Percentiles rank a stretch among this genome's conserved stretches.
These are phyloP conservation scores for Zosterops hypoxanthus DNA, from an alignment of 2,113 vertebrate species.

Conservation along the genomic window DNA sequence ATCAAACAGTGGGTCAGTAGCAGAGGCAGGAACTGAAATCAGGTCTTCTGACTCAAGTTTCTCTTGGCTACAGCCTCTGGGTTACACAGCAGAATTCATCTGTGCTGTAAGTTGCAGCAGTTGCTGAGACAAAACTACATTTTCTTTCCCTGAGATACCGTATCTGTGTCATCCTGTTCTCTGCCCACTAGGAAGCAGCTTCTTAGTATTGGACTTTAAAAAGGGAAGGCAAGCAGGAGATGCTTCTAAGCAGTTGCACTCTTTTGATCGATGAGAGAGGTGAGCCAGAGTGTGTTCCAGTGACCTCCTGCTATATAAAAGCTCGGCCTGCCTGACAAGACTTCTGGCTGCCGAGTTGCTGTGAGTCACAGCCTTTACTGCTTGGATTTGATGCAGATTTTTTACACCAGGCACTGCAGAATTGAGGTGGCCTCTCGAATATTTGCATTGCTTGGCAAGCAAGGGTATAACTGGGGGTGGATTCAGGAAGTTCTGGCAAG, in stretches of 20 bases:
- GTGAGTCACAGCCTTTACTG: slow-evolving; percentile 57
- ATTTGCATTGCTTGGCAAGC: slow-evolving; percentile 67
- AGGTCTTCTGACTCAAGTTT: slow-evolving; percentile 55
- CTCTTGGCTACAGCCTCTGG: not conserved
- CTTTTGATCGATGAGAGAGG: slow-evolving; percentile 55
- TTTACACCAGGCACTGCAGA: slow-evolving; percentile 50
- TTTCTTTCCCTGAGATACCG: not conserved
- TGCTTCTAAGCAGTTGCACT: slow-evolving; percentile 15
- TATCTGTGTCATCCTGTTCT: slow-evolving; percentile 45
- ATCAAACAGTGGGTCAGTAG: slow-evolving; percentile 39
- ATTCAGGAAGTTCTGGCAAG: slow-evolving; percentile 61
- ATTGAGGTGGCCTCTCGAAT: slow-evolving; percentile 50
- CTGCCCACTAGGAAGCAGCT: not conserved
- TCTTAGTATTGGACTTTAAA: slow-evolving; percentile 15
- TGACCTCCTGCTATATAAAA: slow-evolving; percentile 57
- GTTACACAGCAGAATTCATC: not conserved
- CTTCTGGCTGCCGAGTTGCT: slow-evolving; percentile 40
- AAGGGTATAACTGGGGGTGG: slow-evolving; percentile 42
- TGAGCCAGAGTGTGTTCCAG: slow-evolving; percentile 68
- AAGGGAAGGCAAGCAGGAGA: slow-evolving; percentile 4
- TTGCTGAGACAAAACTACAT: not conserved
- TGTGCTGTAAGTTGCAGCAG: not conserved
- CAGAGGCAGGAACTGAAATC: slow-evolving; percentile 25
- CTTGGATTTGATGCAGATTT: slow-evolving; percentile 49
- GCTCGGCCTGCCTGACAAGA: slow-evolving; percentile 28